Percentiles rank a stretch among this genome's conserved stretches.
Conservation (phyloP, 1,140 invertebrate species). For the Caenorhabditis briggsae region DNA sequence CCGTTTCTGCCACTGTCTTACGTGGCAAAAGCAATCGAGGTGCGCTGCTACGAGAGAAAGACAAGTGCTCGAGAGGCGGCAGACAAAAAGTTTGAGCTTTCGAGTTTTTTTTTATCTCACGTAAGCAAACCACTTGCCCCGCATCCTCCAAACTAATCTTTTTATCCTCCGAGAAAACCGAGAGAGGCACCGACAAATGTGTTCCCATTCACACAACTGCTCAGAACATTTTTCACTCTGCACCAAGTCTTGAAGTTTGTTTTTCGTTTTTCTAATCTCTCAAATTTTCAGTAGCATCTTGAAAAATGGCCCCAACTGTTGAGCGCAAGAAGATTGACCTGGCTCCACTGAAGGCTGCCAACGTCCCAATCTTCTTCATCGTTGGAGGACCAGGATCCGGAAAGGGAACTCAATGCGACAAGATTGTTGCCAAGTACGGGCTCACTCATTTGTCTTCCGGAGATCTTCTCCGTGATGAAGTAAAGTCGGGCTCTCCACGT, state of each 20-base stretch:
- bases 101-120: slow-evolving; percentile 53
- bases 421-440: slow-evolving; percentile 90
- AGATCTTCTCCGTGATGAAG: slow-evolving; percentile 90
- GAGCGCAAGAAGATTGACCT: slow-evolving; percentile 77
- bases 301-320: slow-evolving; percentile 62
- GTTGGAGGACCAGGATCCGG: slow-evolving; percentile 90
- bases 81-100: slow-evolving; percentile 46
- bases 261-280: background rate
- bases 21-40: slow-evolving; percentile 44
- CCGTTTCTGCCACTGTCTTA: slow-evolving; percentile 28
- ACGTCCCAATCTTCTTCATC: slow-evolving; percentile 80
- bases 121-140: slow-evolving; percentile 52
- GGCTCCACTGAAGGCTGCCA: slow-evolving; percentile 77
- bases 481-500: slow-evolving; percentile 86
- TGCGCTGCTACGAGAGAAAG: slow-evolving; percentile 13
- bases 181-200: slow-evolving; percentile 19
- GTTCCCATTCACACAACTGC: background rate
- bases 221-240: background rate
- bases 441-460: slow-evolving; percentile 98
- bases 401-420: slow-evolving; percentile 95
- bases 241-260: background rate
- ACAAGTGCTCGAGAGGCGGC: slow-evolving; percentile 29
- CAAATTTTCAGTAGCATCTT: background rate
- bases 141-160: slow-evolving; percentile 26
- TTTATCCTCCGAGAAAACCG: background rate